phyloP scores from a whole-genome alignment of 2,797 vertebrate genomes.

The Triplophysa bombifrons region DNA sequence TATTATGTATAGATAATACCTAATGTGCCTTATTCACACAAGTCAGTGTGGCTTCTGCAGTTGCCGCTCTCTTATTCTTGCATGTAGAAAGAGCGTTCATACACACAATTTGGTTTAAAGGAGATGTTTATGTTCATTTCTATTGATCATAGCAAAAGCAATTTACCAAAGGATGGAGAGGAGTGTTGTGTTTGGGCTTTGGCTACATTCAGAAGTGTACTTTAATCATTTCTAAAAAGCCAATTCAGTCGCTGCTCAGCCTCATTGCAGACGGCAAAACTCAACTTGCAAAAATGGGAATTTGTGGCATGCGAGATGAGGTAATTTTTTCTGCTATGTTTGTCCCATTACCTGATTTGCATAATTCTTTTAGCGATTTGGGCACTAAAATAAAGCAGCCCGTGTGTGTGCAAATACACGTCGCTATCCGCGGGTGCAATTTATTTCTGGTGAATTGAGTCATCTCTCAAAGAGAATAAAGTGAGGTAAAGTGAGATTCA shows the following conservation, averaged over 20 bases:
- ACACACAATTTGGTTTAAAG: not conserved
- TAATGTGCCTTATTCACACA: not conserved
- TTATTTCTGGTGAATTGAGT: not conserved
- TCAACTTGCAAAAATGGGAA: not conserved
- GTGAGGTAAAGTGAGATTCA: slow-evolving; percentile 10
- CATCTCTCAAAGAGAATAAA: slow-evolving; percentile 12
- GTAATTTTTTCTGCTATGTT: not conserved
- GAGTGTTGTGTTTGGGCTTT: not conserved
- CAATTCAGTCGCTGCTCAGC: not conserved
- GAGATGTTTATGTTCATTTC: not conserved
- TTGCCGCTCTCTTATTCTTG: not conserved
- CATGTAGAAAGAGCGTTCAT: not conserved
- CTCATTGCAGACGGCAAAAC: not conserved
- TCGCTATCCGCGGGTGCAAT: not conserved
- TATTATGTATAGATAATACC: too few species aligned
- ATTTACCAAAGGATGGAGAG: not conserved
- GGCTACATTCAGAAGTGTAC: not conserved
- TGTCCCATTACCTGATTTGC: not conserved
- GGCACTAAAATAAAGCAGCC: not conserved
- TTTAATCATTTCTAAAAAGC: not conserved
- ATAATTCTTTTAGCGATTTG: not conserved
- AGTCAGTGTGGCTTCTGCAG: not conserved
- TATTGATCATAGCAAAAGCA: not conserved
- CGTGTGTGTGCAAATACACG: not conserved
- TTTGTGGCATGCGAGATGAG: not conserved